phyloP scores from a whole-genome alignment of 2,113 vertebrate genomes.

The Odontesthes bonariensis region DNA sequence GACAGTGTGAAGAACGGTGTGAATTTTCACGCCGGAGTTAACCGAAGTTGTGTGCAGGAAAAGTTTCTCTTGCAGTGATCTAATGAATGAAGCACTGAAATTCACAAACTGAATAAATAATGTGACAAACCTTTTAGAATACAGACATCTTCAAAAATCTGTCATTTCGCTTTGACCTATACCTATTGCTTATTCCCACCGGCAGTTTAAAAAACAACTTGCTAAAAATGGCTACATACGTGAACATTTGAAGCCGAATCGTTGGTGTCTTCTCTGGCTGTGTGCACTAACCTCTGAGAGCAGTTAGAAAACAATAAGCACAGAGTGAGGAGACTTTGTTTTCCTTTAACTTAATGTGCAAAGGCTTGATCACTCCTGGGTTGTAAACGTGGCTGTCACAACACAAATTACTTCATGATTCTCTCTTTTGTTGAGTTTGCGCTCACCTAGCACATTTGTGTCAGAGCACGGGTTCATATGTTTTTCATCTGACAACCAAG shows the following conservation, averaged over 20 bases:
- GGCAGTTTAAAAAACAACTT: background rate
- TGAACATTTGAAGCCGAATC: constrained; percentile 2
- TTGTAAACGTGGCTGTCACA: constrained; percentile 27
- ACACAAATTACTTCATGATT: constrained; percentile 44
- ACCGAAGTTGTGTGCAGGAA: background rate
- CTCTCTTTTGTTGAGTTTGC: constrained; percentile 4
- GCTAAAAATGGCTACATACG: background rate
- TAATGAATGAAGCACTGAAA: background rate
- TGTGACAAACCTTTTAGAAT: background rate
- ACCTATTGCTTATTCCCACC: background rate
- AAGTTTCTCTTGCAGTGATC: background rate
- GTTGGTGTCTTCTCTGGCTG: background rate
- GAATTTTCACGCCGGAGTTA: constrained; percentile 1
- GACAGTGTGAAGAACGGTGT: background rate
- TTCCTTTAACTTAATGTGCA: constrained; percentile 18
- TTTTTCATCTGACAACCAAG: constrained; percentile 43
- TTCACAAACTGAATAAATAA: background rate
- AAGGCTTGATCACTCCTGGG: constrained; percentile 31
- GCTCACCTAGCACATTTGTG: constrained; percentile 42
- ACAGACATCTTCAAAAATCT: background rate
- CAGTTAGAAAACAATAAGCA: constrained; percentile 20
- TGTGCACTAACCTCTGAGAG: constrained; percentile 12
- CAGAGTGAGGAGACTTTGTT: constrained; percentile 12
- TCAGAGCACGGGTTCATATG: constrained; percentile 36
- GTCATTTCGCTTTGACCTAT: constrained; percentile 11